Conservation (phyloP, 2,797 vertebrate species). For the Cephalopachus bancanus region DNA sequence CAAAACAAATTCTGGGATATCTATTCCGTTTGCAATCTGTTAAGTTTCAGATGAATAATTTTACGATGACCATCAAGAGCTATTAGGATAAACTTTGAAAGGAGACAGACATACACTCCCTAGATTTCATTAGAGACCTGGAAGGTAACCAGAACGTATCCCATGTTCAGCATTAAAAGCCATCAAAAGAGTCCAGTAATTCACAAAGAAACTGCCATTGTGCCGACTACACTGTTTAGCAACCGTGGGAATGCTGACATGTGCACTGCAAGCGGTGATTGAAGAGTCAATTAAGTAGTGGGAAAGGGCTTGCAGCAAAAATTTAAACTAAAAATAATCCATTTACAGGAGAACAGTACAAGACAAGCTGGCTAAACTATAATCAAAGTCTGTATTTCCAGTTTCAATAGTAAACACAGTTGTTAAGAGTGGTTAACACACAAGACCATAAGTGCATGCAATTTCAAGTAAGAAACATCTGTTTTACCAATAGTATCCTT, state of each 20-base stretch:
- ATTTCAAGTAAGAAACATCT: conserved; percentile 71
- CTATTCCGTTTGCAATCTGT: conserved; percentile 40
- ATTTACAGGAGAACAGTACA: conserved; percentile 50
- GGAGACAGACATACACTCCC: not conserved
- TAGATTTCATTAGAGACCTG: conserved; percentile 40
- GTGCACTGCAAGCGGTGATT: not conserved
- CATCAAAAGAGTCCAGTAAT: not conserved
- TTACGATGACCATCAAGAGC: not conserved
- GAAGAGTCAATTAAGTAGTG: conserved; percentile 68
- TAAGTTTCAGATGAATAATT: conserved; percentile 28
- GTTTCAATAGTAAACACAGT: conserved; percentile 74
- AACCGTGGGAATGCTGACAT: not conserved
- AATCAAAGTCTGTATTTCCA: conserved; percentile 73
- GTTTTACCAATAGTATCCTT: conserved; percentile 25
- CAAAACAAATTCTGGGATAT: conserved; percentile 30
- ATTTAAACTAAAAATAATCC: conserved; percentile 60
- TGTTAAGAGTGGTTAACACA: conserved; percentile 77
- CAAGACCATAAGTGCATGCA: conserved; percentile 46
- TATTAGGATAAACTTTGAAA: conserved; percentile 46
- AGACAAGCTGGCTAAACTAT: conserved; percentile 56
- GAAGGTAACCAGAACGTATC: conserved; percentile 31
- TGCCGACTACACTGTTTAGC: not conserved
- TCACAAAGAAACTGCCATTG: conserved; percentile 19
- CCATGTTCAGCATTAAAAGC: not conserved
- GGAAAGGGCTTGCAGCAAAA: conserved; percentile 70